Evolutionary conservation across 2,888 invertebrate genomes (phyloP).

Genomic region (Drosophila diplacantha): DNA sequence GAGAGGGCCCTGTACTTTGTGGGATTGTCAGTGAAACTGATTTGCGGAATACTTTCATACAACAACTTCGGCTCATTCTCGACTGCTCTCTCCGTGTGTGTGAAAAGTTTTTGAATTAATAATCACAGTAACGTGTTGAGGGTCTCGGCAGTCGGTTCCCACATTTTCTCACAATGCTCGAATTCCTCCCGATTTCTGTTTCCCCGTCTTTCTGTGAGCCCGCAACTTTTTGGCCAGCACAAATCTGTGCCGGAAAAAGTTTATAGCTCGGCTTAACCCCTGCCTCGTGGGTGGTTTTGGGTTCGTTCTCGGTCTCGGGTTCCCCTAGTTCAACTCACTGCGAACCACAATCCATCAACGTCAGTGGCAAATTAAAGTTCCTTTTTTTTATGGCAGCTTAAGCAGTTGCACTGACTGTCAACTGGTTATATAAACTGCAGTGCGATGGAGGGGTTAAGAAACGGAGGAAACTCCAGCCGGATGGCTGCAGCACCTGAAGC

Average conservation of each 20-base stretch:
- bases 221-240: conserved; percentile 32
- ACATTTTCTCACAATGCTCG: conserved; percentile 9
- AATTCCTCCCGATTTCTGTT: conserved; percentile 7
- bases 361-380: conserved; percentile 39
- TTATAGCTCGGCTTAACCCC: conserved; percentile 35
- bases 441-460: conserved; percentile 1
- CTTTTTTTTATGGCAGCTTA: conserved; percentile 26
- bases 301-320: conserved; percentile 2
- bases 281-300: conserved; percentile 18
- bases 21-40: conserved; percentile 5
- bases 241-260: conserved; percentile 42
- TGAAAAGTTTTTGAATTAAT: conserved; percentile 49
- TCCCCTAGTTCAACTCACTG: conserved; percentile 10
- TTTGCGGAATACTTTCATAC: conserved; percentile 22
- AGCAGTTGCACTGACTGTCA: conserved; percentile 35
- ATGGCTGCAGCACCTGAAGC: conserved; percentile 52
- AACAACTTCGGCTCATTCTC: background rate
- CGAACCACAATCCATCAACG: conserved; percentile 46
- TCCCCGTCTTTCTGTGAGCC: conserved; percentile 2
- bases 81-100: conserved; percentile 10
- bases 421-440: conserved; percentile 35
- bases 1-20: conserved; percentile 1
- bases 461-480: conserved; percentile 25
- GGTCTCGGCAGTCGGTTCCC: conserved; percentile 25
- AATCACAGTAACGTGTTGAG: conserved; percentile 40